Conservation (phyloP, 1,140 invertebrate genomes). For the Megathymus violae region DNA sequence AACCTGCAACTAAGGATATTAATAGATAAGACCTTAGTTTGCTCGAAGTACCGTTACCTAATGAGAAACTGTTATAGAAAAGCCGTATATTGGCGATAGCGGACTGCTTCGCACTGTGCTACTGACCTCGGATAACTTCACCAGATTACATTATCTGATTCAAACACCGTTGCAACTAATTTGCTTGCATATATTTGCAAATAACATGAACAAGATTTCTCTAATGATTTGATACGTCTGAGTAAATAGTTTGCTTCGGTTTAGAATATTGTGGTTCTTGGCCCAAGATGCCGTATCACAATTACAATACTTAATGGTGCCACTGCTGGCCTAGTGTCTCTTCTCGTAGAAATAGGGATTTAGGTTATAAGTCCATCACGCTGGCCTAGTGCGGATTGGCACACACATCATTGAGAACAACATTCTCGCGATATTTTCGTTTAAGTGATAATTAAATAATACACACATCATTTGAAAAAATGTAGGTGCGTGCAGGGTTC, state of each 20-base stretch:
- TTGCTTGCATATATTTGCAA: constrained; percentile 17
- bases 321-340: too few species aligned
- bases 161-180: constrained; percentile 27
- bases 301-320: too few species aligned
- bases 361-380: too few species aligned
- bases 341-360: too few species aligned
- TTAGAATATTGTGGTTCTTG: not conserved
- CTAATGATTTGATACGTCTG: not conserved
- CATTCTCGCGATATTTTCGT: too few species aligned
- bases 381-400: too few species aligned
- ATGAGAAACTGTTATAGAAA: constrained; percentile 30
- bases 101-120: constrained; percentile 10
- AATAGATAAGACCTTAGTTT: not conserved
- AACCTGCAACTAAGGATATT: not conserved
- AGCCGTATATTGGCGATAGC: constrained; percentile 12
- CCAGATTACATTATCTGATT: constrained; percentile 18
- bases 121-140: not conserved
- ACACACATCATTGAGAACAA: too few species aligned
- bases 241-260: not conserved
- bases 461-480: too few species aligned
- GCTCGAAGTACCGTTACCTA: constrained; percentile 20
- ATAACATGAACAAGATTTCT: constrained; percentile 11
- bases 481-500: too few species aligned
- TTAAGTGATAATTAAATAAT: too few species aligned
- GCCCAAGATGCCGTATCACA: too few species aligned